Evolutionary conservation across 2,888 invertebrate species (phyloP).

Genomic region (Lasioglossum marginatum): DNA sequence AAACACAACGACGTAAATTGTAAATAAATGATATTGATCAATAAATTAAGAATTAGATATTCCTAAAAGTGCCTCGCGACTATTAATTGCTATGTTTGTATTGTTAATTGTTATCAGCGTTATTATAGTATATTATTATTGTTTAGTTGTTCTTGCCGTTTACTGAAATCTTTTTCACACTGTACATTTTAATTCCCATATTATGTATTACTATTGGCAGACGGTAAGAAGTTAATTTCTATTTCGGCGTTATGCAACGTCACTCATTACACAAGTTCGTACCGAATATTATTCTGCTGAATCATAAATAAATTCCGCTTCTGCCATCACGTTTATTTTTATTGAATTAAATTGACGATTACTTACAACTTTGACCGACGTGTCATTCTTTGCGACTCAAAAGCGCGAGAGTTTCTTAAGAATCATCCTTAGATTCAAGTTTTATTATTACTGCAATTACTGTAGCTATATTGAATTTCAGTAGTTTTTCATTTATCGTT

Average conservation of each 20-base stretch:
- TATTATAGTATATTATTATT: neutral
- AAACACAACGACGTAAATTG: neutral
- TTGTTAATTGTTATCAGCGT: no score
- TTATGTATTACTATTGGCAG: neutral
- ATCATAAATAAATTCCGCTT: neutral
- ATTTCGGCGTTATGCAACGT: neutral
- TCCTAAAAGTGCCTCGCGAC: no score
- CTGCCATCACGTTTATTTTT: neutral
- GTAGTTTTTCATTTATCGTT: neutral
- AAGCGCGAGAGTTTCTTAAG: neutral
- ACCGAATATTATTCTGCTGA: slow-evolving; percentile 3
- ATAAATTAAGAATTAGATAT: no score
- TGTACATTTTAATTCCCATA: neutral
- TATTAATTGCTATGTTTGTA: no score
- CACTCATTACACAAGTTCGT: neutral
- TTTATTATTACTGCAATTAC: neutral
- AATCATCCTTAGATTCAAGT: no score
- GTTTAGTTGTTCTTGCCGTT: neutral
- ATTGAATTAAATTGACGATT: neutral
- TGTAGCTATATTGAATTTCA: neutral
- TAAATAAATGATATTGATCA: neutral
- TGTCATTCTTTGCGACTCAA: neutral
- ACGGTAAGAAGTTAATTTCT: neutral
- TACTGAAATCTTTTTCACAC: neutral
- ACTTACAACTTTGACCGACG: neutral